These are phyloP conservation scores for Hylomyscus alleni DNA, from an alignment of 2,797 vertebrate species.

Conservation along the genomic window DNA sequence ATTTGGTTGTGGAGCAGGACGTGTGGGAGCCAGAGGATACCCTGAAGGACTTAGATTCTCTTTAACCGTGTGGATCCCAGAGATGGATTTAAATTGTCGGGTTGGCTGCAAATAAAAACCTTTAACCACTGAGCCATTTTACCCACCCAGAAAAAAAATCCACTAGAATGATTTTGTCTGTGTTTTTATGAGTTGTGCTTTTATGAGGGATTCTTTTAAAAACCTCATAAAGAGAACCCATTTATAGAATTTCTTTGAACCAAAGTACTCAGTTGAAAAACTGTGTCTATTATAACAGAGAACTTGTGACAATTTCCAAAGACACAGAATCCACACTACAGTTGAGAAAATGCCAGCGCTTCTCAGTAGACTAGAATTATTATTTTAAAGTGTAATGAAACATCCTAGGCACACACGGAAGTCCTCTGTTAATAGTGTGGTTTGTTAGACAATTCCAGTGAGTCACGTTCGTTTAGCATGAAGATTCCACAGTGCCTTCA, in stretches of 20 bases:
- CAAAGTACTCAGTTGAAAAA: background rate
- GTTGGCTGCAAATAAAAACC: background rate
- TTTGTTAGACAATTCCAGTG: background rate
- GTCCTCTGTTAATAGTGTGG: background rate
- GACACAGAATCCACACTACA: background rate
- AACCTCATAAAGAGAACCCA: background rate
- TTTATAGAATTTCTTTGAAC: constrained; percentile 24
- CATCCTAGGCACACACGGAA: background rate
- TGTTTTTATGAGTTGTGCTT: background rate
- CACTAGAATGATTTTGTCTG: background rate
- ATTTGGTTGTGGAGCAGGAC: background rate
- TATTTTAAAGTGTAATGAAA: background rate
- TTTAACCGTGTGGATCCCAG: background rate
- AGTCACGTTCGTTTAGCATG: background rate
- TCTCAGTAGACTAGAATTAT: background rate
- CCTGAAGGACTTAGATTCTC: background rate
- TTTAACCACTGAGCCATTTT: background rate
- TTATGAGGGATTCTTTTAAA: background rate
- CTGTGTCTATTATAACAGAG: background rate
- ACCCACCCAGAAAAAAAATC: background rate
- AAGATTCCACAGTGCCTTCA: background rate
- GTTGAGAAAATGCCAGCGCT: background rate
- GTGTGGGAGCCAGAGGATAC: background rate
- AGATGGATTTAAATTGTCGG: background rate
- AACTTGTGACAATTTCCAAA: background rate